These are phyloP conservation scores for Drosophila borealis DNA, from an alignment of 2,888 invertebrate genomes.

Conservation along the genomic window DNA sequence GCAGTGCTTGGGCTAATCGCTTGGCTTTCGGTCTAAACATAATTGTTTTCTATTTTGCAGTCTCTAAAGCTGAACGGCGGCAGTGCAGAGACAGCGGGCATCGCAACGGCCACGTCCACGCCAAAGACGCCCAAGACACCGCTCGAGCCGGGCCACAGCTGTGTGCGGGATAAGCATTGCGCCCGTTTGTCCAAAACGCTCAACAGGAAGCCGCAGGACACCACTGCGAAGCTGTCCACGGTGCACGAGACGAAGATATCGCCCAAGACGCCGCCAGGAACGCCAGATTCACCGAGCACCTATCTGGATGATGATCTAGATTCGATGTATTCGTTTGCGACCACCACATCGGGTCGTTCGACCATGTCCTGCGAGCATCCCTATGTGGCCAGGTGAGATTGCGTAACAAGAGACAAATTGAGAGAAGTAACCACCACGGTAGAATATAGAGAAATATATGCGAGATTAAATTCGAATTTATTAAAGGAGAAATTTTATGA, in stretches of 20 bases:
- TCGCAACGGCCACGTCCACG: constrained; percentile 57
- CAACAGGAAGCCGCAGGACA: constrained; percentile 6
- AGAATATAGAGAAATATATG: background rate
- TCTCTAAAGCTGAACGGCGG: constrained; percentile 84
- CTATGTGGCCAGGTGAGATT: constrained; percentile 88
- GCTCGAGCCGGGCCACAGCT: constrained; percentile 42
- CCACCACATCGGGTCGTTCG: constrained; percentile 91
- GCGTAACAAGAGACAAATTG: background rate
- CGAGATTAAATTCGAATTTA: too few relatives aligned
- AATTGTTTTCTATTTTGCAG: constrained; percentile 65
- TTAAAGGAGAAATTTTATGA: background rate
- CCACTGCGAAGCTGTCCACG: constrained; percentile 64
- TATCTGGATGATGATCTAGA: constrained; percentile 89
- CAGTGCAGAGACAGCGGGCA: constrained; percentile 63
- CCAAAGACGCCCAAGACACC: constrained; percentile 85
- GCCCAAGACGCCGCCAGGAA: constrained; percentile 88
- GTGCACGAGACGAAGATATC: constrained; percentile 81
- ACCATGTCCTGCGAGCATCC: constrained; percentile 90
- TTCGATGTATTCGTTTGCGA: constrained; percentile 92
- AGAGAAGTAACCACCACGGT: background rate
- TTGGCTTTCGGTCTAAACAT: constrained; percentile 22
- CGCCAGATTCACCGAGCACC: constrained; percentile 87
- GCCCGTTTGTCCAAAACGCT: constrained; percentile 23
- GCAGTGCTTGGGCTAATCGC: constrained; percentile 51
- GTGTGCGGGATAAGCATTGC: constrained; percentile 56